Conservation (phyloP, 2,888 invertebrate species). For the Eupithecia insigniata region DNA sequence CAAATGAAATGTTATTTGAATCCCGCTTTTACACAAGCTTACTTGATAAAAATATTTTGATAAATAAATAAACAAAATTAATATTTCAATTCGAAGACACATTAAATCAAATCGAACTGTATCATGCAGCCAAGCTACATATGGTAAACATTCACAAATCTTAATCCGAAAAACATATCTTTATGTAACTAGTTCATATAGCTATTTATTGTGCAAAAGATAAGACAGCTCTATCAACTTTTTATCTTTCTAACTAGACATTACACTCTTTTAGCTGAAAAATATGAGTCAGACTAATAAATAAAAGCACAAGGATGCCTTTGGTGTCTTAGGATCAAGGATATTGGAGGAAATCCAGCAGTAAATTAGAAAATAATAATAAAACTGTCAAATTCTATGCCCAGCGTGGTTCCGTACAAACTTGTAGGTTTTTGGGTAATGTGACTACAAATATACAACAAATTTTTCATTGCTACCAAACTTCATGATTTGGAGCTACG, state of each 20-base stretch:
- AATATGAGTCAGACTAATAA: constrained; percentile 36
- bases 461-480: background rate
- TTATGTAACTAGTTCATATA: background rate
- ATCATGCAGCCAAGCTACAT: background rate
- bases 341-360: background rate
- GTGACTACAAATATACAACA: background rate
- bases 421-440: no score
- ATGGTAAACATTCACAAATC: no score
- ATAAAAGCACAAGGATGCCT: constrained; percentile 22
- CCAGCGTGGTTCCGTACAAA: no score
- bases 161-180: no score
- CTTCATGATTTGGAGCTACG: background rate
- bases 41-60: no score
- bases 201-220: background rate
- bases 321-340: background rate
- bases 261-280: background rate
- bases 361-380: background rate
- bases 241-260: constrained; percentile 2
- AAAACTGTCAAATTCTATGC: background rate
- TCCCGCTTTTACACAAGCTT: no score
- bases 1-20: background rate
- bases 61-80: no score
- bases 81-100: background rate
- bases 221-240: background rate
- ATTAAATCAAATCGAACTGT: background rate